Base-by-base conservation (phyloP, 2,113 vertebrate species). In the Daphoenositta chrysoptera region DNA sequence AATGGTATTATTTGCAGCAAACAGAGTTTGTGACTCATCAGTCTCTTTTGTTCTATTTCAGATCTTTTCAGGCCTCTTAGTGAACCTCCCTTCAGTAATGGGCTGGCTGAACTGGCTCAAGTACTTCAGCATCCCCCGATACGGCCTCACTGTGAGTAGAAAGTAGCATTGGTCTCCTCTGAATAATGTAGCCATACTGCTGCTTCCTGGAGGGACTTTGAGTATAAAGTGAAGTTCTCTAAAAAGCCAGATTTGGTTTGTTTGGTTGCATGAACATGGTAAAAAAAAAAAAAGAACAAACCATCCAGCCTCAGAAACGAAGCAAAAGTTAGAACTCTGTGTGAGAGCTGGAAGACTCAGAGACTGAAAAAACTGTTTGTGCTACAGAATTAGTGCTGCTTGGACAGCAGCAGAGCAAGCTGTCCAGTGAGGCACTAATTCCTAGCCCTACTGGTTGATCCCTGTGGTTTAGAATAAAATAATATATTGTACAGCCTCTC, bases 41-140 rank as follows among this genome's bases (percentile, higher is more conserved):
- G 0, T 60, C n/a, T 88, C 37, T 76, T 80, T 40, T 79, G 57
- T 83, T 96, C 45, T 92, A 4, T 93, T 94, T 58, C 90, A 98
- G 97, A 91, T 98, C 53, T 98, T 98, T 71, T 98, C 97, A 28
- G 97, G 97, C 35, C 96, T 98, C 44, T 81, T 98, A 31, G 97
- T 98, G 85, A 98, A 98, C 65, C 94, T 98, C 33, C 95, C 97
- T 48, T 96, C 95, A 48, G 68, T 98, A 53, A 97, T 97, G 97
- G 77, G 7, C 30, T 98, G 97, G 97, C 60, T 98, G 81, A 96
- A 96, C 89, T 98, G 97, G 97, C 95, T 98, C 48, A 96, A 98
- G 57, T 98, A 98, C 80, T 94, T 98, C 61, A 98, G 97, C 87
- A 98, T 98, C 60, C 97, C 97, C 22, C 87, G 96, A 91, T 98